Base-by-base conservation (phyloP, 2,797 vertebrate genomes). In the Australoheros facetus region DNA sequence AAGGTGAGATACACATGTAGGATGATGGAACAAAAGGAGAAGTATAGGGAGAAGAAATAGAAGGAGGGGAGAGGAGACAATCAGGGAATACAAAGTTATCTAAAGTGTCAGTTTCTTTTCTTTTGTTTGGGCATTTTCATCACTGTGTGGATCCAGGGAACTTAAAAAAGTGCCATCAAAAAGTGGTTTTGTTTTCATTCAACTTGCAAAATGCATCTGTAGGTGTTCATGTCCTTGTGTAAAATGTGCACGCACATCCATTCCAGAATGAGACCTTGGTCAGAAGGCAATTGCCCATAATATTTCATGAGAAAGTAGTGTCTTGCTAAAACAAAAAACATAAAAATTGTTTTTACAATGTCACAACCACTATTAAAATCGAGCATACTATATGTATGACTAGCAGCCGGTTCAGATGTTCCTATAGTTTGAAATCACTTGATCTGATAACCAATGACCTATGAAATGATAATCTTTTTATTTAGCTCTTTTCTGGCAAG, bases 381-480 rank as follows among this genome's bases (percentile, higher is more conserved):
- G 6, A 5, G 45, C 45, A 51, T 17, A 37, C 34, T 37, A 17
- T 69, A 69, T 0, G 2, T 69, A 0, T n/a, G 64, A 30, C 26
- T 11, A 51, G 42, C 10, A 30, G 10, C 30, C 30, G 26, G 19
- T 7, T 69, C 64, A 30, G 42, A 45, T 51, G 3, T 48, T 30
- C 9, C 4, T 69, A 51, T 26, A 48, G 62, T 1, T 28, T 45
- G 8, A 66, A 66, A 39, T 28, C 60, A 26, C 8, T 66, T 19
- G 23, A 45, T 11, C 39, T 45, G 39, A 66, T 66, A 48, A 66
- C 62, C 62, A 19, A 28, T 48, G 62, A 48, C 39, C 23, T 48
- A 0, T 19, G 62, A 66, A 48, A 39, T 66, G 39, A 0, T 19
- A 28, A 66, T 42, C 39, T 66, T 66, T 66, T 28, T 66, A 66